Base-by-base conservation (phyloP, 1,140 invertebrate species). In the Drosophila athabasca region DNA sequence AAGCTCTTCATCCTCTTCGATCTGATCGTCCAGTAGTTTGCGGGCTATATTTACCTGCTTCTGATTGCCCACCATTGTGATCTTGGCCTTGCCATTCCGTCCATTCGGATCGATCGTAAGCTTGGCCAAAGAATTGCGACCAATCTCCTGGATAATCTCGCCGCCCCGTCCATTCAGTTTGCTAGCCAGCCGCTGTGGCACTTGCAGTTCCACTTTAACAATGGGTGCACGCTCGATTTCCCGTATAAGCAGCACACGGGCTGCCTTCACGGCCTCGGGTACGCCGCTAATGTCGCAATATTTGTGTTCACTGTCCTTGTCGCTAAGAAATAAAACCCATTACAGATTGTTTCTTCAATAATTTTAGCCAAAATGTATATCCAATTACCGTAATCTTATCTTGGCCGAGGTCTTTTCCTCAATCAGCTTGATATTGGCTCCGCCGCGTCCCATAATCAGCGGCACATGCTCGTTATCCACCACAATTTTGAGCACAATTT, bases 161-260 rank as follows among this genome's bases (percentile, higher is more conserved):
- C 96, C 96, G 66, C 94, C 93, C 41, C 94, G 84, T 44, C 95
- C 96, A 79, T 96, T 96, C 31, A 97, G 94, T 80, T 93, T 93
- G 5, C 95, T 94, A 62, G 94, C 93, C 62, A 93, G 91, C 87
- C 92, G 93, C 55, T 93, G 91, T 0, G 96, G 95, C 2, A 97
- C 94, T 35, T 91, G 92, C 35, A 96, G 94, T 62, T 94, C 94
- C 62, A 93, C 93, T 46, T 95, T 93, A 15, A 96, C 93, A 0
- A 94, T 74, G 5, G 95, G 95, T 50, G 95, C 94, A 59, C 95
- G 94, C 4, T 93, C 92, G 1, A 97, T 94, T 64, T 96, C 94
- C 50, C 95, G 94, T 11, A 95, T 92, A n/a, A 98, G 94, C 60
- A 96, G 84, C 1, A 93, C 92, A 73, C 96, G 94, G 0, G 96